Conservation (phyloP, 1,140 invertebrate species). For the Macrocentrus cingulum region DNA sequence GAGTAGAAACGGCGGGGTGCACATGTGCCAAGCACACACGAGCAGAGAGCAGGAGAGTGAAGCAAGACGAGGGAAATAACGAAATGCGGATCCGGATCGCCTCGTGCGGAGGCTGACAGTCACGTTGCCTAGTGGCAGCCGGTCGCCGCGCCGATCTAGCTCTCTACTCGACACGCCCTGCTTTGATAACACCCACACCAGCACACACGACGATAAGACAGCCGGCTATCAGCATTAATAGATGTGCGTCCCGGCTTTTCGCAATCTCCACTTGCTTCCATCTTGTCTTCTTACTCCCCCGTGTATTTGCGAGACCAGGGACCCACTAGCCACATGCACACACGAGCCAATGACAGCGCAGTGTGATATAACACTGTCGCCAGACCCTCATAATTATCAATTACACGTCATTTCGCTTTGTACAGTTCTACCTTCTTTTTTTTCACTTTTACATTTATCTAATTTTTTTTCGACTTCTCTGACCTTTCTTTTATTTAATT, state of each 20-base stretch:
- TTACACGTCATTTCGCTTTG: constrained; percentile 27
- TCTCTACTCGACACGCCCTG: constrained; percentile 50
- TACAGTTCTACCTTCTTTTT: background rate
- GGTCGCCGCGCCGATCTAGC: constrained; percentile 15
- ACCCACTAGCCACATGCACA: background rate
- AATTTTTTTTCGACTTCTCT: too few relatives aligned
- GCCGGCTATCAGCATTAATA: constrained; percentile 41
- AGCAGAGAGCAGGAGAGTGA: background rate
- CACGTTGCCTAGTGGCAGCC: constrained; percentile 24
- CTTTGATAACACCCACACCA: constrained; percentile 57
- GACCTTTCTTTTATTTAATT: too few relatives aligned
- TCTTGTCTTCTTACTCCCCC: background rate
- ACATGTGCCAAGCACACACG: background rate
- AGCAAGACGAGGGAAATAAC: constrained; percentile 22
- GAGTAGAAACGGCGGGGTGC: background rate
- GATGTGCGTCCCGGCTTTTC: constrained; percentile 51
- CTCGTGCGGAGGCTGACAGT: constrained; percentile 30
- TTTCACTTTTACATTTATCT: background rate
- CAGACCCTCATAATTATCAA: constrained; percentile 38
- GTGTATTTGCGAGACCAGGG: background rate
- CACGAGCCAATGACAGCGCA: background rate
- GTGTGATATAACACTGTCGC: constrained; percentile 16
- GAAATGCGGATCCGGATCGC: constrained; percentile 33
- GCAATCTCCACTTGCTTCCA: constrained; percentile 33
- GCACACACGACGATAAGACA: constrained; percentile 44